phyloP scores from a whole-genome alignment of 2,888 invertebrate genomes.

The Unio pictorum region DNA sequence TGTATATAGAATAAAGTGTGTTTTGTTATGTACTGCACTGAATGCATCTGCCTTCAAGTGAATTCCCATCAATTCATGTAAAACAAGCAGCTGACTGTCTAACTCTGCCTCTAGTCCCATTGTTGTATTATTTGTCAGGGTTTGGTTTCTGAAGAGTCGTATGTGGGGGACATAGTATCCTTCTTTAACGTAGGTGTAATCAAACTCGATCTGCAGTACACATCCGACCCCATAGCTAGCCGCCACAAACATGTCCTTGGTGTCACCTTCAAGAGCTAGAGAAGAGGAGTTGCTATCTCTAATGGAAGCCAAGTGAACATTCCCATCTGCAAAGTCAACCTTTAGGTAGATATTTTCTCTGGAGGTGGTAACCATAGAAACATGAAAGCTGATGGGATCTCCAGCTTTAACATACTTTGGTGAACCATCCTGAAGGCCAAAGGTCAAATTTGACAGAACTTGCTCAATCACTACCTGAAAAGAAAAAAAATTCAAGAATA shows the following conservation, averaged over 20 bases:
- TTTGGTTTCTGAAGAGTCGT: slow-evolving; percentile 19
- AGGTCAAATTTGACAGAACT: slow-evolving; percentile 25
- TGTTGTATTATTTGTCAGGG: background rate
- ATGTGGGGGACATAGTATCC: slow-evolving; percentile 41
- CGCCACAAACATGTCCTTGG: slow-evolving; percentile 43
- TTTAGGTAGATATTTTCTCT: slow-evolving; percentile 44
- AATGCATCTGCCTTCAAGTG: background rate
- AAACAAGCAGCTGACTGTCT: background rate
- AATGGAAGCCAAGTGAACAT: slow-evolving; percentile 34
- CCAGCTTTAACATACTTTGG: slow-evolving; percentile 17
- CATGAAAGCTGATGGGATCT: slow-evolving; percentile 37
- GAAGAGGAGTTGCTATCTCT: slow-evolving; percentile 41
- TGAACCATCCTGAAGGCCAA: slow-evolving; percentile 29
- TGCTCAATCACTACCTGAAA: slow-evolving; percentile 41
- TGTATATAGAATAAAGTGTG: too few species aligned
- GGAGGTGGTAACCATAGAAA: slow-evolving; percentile 49
- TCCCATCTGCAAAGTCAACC: slow-evolving; percentile 52
- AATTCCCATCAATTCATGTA: slow-evolving; percentile 2
- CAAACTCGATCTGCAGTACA: slow-evolving; percentile 46
- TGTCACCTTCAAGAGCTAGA: slow-evolving; percentile 32
- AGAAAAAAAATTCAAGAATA: background rate
- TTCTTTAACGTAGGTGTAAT: slow-evolving; percentile 41
- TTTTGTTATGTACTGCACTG: too few species aligned
- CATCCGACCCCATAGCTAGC: slow-evolving; percentile 60
- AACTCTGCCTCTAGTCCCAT: background rate